These are phyloP conservation scores for Coremacera marginata DNA, from an alignment of 2,888 invertebrate genomes.

Conservation along the genomic window DNA sequence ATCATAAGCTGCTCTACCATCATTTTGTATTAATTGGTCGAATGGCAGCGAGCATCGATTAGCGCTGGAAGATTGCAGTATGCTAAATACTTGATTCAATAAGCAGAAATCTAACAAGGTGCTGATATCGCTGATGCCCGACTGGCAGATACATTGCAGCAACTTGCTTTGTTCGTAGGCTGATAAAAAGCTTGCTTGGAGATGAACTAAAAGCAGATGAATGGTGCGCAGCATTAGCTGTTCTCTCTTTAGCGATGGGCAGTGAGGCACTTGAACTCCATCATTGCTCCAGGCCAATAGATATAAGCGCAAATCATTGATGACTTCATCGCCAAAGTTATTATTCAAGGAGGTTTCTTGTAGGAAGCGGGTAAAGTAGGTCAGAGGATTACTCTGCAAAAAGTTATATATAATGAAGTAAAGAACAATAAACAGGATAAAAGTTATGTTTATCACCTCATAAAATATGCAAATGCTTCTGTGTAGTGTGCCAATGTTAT, in stretches of 20 bases:
- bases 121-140: conserved; percentile 73
- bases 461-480: conserved; percentile 80
- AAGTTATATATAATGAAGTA: background rate
- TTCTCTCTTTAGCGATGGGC: conserved; percentile 69
- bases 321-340: conserved; percentile 70
- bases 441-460: conserved; percentile 72
- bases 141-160: conserved; percentile 72
- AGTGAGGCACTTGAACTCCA: conserved; percentile 60
- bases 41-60: conserved; percentile 55
- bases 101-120: conserved; percentile 69
- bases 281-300: conserved; percentile 64
- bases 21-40: conserved; percentile 54
- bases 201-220: conserved; percentile 73
- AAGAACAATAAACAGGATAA: background rate
- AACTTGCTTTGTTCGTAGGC: conserved; percentile 76
- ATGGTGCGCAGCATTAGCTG: conserved; percentile 72
- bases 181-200: conserved; percentile 76
- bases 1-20: conserved; percentile 67
- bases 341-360: conserved; percentile 70
- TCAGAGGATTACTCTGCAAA: conserved; percentile 75
- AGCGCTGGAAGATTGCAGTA: conserved; percentile 66
- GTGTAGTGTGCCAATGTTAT: conserved; percentile 74
- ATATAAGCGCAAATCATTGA: conserved; percentile 67
- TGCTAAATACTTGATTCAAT: conserved; percentile 71
- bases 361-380: conserved; percentile 74